Conservation (phyloP, 2,888 invertebrate genomes). For the Belgica antarctica region DNA sequence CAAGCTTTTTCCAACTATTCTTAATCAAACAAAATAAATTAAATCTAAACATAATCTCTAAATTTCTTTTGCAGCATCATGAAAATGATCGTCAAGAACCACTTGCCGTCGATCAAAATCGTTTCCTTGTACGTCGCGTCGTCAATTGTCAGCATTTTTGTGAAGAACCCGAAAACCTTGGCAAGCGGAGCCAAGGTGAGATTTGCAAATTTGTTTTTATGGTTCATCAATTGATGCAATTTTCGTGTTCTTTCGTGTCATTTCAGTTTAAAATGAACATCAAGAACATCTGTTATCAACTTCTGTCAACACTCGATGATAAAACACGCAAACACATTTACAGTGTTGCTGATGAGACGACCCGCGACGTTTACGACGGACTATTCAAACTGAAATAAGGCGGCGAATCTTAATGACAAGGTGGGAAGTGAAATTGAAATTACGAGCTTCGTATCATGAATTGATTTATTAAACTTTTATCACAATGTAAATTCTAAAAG, state of each 20-base stretch:
- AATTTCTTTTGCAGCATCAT: conserved; percentile 31
- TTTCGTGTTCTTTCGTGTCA: not conserved
- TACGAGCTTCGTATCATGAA: no score
- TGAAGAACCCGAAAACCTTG: conserved; percentile 35
- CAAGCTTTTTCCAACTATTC: no score
- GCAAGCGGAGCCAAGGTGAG: conserved; percentile 31
- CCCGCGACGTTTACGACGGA: conserved; percentile 29
- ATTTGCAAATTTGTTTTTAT: not conserved
- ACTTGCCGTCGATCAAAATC: not conserved
- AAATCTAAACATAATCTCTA: no score
- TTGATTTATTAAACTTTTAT: not conserved
- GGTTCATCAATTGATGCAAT: no score
- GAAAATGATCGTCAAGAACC: conserved; percentile 30
- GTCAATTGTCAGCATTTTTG: conserved; percentile 24
- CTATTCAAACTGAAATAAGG: conserved; percentile 10
- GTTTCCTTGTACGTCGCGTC: conserved; percentile 32
- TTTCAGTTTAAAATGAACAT: conserved; percentile 38
- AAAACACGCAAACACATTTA: conserved; percentile 23
- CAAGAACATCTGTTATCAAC: conserved; percentile 39
- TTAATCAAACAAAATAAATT: no score
- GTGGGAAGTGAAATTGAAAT: no score
- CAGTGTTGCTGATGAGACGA: conserved; percentile 25
- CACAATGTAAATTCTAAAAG: not conserved
- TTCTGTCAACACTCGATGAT: conserved; percentile 36
- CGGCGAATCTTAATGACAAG: conserved; percentile 1